A percentile compares a stretch with the other conserved stretches of the same genome.
These are phyloP conservation scores for Tyto alba DNA, from an alignment of 2,113 vertebrate genomes.

Conservation along the genomic window DNA sequence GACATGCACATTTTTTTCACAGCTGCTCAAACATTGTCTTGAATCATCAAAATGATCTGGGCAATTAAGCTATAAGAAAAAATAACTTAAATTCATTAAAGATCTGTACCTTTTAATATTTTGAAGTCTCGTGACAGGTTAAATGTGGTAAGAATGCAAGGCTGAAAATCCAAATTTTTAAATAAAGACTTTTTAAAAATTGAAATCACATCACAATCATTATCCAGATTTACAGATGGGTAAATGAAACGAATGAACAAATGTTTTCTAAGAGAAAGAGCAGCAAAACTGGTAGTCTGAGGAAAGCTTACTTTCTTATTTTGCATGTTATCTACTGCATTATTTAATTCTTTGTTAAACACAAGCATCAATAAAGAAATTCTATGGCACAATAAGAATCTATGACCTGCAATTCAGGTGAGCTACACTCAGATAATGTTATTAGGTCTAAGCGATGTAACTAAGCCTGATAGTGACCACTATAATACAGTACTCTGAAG, in stretches of 20 bases:
- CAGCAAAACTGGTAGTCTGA: background rate
- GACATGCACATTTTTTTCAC: background rate
- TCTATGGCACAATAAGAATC: background rate
- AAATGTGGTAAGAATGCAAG: background rate
- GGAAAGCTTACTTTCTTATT: background rate
- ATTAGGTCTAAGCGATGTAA: background rate
- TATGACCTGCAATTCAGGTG: background rate
- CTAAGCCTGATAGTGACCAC: background rate
- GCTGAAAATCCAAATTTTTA: background rate
- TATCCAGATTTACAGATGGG: background rate
- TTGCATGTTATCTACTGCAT: background rate
- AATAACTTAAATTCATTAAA: background rate
- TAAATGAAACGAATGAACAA: background rate
- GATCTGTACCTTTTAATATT: background rate
- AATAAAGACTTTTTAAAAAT: background rate
- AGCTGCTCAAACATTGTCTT: conserved; percentile 17
- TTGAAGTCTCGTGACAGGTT: background rate
- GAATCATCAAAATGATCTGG: background rate
- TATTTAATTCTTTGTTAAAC: background rate
- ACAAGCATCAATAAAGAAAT: background rate
- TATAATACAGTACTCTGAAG: background rate
- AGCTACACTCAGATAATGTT: background rate
- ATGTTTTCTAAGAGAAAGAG: background rate
- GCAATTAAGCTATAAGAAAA: conserved; percentile 14
- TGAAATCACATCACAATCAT: background rate